A percentile compares a stretch with the other conserved stretches of the same genome.
phyloP scores from a whole-genome alignment of 2,113 vertebrate species.

The Pterophyllum scalare region DNA sequence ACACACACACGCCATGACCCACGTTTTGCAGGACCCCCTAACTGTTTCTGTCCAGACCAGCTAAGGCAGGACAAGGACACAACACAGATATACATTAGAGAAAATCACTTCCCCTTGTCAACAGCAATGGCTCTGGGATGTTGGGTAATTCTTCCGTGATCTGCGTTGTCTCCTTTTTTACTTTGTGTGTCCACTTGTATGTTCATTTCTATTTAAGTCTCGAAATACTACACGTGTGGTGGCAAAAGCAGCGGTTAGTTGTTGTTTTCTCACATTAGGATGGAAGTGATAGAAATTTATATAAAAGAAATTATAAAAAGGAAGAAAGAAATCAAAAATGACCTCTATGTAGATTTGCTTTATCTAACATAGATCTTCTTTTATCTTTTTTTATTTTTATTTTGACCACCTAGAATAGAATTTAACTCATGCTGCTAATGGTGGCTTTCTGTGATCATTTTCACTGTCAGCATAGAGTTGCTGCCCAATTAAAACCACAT shows the following conservation, averaged over 20 bases:
- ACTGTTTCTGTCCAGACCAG: slow-evolving; percentile 46
- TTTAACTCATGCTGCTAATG: not conserved
- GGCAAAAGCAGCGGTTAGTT: not conserved
- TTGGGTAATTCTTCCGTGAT: slow-evolving; percentile 62
- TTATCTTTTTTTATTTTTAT: not conserved
- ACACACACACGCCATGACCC: slow-evolving; percentile 55
- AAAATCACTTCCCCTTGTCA: slow-evolving; percentile 73
- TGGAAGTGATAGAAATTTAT: not conserved
- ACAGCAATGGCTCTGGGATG: slow-evolving; percentile 68
- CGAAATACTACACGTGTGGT: not conserved
- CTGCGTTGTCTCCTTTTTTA: slow-evolving; percentile 38
- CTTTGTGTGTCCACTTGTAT: not conserved
- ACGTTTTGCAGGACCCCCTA: slow-evolving; percentile 59
- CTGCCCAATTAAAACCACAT: not conserved
- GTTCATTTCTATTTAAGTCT: not conserved
- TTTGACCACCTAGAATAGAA: not conserved
- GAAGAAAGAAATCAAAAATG: not conserved
- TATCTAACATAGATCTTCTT: not conserved
- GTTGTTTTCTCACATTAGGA: not conserved
- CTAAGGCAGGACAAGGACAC: slow-evolving; percentile 75
- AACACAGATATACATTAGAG: slow-evolving; percentile 77
- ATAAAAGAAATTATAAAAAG: not conserved
- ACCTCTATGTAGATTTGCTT: not conserved
- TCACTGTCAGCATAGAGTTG: not conserved
- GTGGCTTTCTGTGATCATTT: not conserved